A percentile compares a stretch with the other conserved stretches of the same genome.
These are phyloP conservation scores for Orthosia incerta DNA, from an alignment of 2,888 invertebrate genomes.

Conservation along the genomic window DNA sequence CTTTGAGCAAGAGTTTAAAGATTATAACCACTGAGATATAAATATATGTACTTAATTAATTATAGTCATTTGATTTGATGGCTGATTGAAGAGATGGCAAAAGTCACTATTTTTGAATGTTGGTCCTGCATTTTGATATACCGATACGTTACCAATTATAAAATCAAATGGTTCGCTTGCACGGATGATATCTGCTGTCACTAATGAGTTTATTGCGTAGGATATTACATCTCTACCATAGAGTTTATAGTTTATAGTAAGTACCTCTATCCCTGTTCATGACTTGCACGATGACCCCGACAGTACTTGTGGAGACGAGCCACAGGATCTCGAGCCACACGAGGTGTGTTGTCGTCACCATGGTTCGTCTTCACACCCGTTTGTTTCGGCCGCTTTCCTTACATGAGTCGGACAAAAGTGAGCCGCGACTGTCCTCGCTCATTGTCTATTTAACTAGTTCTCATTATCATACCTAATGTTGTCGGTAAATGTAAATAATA, in stretches of 20 bases:
- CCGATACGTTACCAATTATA: conserved; percentile 39
- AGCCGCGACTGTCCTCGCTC: conserved; percentile 50
- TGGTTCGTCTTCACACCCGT: conserved; percentile 31
- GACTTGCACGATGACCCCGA: conserved; percentile 54
- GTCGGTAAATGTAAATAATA: conserved; percentile 82
- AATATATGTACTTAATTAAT: conserved; percentile 42
- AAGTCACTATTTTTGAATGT: conserved; percentile 48
- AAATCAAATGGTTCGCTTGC: conserved; percentile 47
- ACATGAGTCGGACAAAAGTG: conserved; percentile 55
- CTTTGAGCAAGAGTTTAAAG: conserved; percentile 30
- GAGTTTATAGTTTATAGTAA: conserved; percentile 60
- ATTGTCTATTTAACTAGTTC: conserved; percentile 64
- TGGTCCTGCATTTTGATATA: conserved; percentile 29
- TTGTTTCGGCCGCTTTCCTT: conserved; percentile 64
- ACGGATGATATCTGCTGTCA: conserved; percentile 35
- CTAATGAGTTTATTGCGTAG: conserved; percentile 45
- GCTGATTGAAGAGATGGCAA: conserved; percentile 30
- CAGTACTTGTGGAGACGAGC: conserved; percentile 54
- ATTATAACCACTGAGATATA: conserved; percentile 37
- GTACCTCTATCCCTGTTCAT: conserved; percentile 52
- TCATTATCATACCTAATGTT: conserved; percentile 69
- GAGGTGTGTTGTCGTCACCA: conserved; percentile 32
- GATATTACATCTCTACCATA: conserved; percentile 52
- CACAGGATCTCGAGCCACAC: conserved; percentile 23
- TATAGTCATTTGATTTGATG: conserved; percentile 48